Evolutionary conservation across 2,113 vertebrate species (phyloP), one percentile per base, ranked within the genome.

Genomic region (Cephalopholis sonnerati): DNA sequence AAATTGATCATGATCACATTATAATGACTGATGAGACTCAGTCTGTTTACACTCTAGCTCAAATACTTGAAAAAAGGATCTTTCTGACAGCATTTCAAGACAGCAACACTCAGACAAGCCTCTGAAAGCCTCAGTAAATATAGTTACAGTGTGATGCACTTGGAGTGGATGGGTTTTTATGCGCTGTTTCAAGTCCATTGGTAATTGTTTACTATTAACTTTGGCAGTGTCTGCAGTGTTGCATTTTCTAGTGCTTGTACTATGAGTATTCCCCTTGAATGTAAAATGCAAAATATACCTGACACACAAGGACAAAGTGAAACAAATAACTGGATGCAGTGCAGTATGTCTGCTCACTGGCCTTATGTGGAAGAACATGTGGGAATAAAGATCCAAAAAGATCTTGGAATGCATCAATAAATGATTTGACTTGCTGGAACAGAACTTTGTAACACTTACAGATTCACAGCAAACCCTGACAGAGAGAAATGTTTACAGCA

Each of bases 401-500:
- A 48, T 36, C 8, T 10, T 46, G 20, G 1, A 44, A 67, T 67
- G 39, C 20, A 22, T 67, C 32, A 48, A 57, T 74, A 53, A 25
- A 22, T 24, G 0, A 59, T 32, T 25, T 22, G 24, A 74, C 17
- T 73, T 25, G 20, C 55, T 36, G 10, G 24, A 46, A 65, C n/a
- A 67, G 29, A 67, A 29, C 44, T 32, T 61, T 29, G 41, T n/a
- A 39, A 59, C 46, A 50, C 20, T 66, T 65, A 10, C 3, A 54
- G 61, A 44, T 74, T 67, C 69, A 68, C 27, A 17, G 13, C 22
- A 4, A 16, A 54, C 25, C 13, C 75, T 13, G 62, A 69, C 27
- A 61, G 54, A 61, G 54, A 59, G 41, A 57, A 59, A 44, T 44
- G 61, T 66, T 73, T 18, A 2, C 65, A 36, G 65, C 65, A 27